phyloP scores from a whole-genome alignment of 2,113 vertebrate genomes.

The Psettodes erumei region DNA sequence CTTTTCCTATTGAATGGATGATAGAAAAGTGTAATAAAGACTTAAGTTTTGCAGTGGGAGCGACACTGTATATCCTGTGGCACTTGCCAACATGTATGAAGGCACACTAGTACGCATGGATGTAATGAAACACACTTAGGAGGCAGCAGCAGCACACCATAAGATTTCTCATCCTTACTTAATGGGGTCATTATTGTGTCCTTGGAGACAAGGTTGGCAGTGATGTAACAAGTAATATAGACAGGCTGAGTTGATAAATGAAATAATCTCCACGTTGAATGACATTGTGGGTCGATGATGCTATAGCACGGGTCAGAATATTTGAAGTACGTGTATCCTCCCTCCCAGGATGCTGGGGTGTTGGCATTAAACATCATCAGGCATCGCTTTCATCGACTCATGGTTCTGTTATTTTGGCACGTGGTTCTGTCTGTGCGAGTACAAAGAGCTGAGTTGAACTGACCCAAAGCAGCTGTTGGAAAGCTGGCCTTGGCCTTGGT shows the following conservation, averaged over 20 bases:
- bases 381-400: slow-evolving; percentile 10
- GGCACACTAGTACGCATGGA: background rate
- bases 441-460: background rate
- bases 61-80: background rate
- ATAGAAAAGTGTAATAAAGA: slow-evolving; percentile 30
- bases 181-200: slow-evolving; percentile 66
- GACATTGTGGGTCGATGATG: slow-evolving; percentile 41
- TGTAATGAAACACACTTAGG: slow-evolving; percentile 8
- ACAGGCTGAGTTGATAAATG: slow-evolving; percentile 46
- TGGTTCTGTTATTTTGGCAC: background rate
- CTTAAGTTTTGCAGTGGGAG: background rate
- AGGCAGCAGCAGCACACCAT: slow-evolving; percentile 21
- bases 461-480: slow-evolving; percentile 4
- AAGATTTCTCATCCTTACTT: slow-evolving; percentile 60
- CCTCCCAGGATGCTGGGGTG: slow-evolving; percentile 6
- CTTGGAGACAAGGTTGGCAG: slow-evolving; percentile 71
- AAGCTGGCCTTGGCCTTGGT: slow-evolving; percentile 12
- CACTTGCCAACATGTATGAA: background rate
- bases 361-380: slow-evolving; percentile 24
- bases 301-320: slow-evolving; percentile 30
- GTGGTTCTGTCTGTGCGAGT: background rate
- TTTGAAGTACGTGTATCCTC: slow-evolving; percentile 11
- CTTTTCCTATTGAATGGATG: background rate
- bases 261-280: slow-evolving; percentile 69
- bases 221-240: slow-evolving; percentile 73